Conservation (phyloP, 2,888 invertebrate species). For the Acholoe squamosa region DNA sequence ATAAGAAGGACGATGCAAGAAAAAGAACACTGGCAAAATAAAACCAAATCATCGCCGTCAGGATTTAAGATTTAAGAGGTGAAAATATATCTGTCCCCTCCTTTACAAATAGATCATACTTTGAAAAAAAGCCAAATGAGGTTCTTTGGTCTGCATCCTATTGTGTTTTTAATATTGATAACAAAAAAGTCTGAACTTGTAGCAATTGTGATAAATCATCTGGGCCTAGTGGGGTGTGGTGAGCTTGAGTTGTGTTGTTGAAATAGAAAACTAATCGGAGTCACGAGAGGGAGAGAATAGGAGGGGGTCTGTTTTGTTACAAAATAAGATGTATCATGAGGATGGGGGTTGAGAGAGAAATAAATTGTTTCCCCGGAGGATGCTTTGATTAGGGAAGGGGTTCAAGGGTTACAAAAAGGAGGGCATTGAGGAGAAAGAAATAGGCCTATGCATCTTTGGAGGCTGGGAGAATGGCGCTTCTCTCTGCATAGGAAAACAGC, state of each 20-base stretch:
- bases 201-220: background rate
- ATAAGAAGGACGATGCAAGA: background rate
- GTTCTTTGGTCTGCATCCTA: background rate
- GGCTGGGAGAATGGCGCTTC: too few relatives aligned
- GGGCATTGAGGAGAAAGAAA: too few relatives aligned
- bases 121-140: background rate
- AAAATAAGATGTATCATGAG: slow-evolving; percentile 1
- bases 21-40: background rate
- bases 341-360: background rate
- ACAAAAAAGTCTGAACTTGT: background rate
- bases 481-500: too few relatives aligned
- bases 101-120: slow-evolving; percentile 28
- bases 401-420: too few relatives aligned
- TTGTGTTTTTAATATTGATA: background rate
- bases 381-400: too few relatives aligned
- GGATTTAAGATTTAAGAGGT: slow-evolving; percentile 9
- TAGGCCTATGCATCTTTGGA: too few relatives aligned
- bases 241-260: background rate
- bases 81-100: slow-evolving; percentile 3
- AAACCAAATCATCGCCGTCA: background rate
- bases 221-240: background rate
- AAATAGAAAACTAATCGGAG: slow-evolving; percentile 24
- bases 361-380: background rate
- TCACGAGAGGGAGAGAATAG: background rate
- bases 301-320: background rate